phyloP scores from a whole-genome alignment of 1,140 invertebrate genomes.

The Trichonephila clavipes region DNA sequence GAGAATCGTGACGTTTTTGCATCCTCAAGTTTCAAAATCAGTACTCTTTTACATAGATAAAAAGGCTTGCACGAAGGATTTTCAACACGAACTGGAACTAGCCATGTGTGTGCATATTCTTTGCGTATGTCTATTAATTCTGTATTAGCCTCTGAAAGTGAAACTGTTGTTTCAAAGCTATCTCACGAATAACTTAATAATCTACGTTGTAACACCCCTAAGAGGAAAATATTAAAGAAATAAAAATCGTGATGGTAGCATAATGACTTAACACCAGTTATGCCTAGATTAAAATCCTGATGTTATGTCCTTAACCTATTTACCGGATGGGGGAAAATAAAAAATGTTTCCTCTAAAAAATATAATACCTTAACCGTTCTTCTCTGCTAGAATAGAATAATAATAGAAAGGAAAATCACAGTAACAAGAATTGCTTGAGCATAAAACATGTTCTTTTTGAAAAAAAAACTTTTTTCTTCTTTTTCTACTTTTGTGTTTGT shows the following conservation, averaged over 20 bases:
- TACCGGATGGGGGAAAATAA: not conserved
- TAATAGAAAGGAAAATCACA: constrained; percentile 41
- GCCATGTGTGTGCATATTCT: not conserved
- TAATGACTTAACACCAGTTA: constrained; percentile 1
- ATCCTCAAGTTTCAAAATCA: not conserved
- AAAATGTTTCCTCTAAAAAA: constrained; percentile 16
- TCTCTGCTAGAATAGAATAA: not conserved
- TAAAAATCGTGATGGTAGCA: constrained; percentile 39
- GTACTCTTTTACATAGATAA: not conserved
- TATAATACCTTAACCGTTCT: not conserved
- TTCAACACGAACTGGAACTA: not conserved
- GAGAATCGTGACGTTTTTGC: not conserved
- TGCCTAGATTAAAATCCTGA: constrained; percentile 3
- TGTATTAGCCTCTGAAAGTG: constrained; percentile 1
- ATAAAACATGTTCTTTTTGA: constrained; percentile 43
- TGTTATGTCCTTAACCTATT: constrained; percentile 46
- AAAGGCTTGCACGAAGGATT: not conserved
- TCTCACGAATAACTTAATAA: constrained; percentile 20
- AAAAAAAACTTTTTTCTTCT: constrained; percentile 3
- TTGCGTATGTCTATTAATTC: not conserved
- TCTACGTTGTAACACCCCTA: not conserved
- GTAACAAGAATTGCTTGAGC: not conserved
- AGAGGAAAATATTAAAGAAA: constrained; percentile 3
- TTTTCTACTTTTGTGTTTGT: constrained; percentile 18
- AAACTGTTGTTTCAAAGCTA: constrained; percentile 12